These are phyloP conservation scores for Gobiocypris rarus DNA, from an alignment of 2,113 vertebrate genomes.

Conservation along the genomic window DNA sequence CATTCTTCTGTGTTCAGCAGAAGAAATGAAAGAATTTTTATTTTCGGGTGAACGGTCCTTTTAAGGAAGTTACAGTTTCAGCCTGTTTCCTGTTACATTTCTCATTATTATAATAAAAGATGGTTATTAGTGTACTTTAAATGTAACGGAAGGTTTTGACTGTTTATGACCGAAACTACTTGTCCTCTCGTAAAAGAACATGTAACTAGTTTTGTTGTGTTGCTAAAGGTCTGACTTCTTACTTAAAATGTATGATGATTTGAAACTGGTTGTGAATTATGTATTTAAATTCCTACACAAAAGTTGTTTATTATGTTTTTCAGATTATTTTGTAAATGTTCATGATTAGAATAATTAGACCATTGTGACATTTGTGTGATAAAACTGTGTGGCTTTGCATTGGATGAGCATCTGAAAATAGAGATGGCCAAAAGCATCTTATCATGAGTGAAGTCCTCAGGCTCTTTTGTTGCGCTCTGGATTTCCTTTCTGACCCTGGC, in stretches of 20 bases:
- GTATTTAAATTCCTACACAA: background rate
- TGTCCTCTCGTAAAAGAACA: background rate
- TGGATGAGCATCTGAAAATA: conserved; percentile 42
- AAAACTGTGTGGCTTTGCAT: conserved; percentile 50
- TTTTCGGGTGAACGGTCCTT: too few species aligned
- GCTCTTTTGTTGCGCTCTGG: background rate
- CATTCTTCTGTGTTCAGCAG: background rate
- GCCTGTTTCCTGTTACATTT: background rate
- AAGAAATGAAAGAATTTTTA: too few species aligned
- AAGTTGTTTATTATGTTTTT: background rate
- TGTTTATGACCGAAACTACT: background rate
- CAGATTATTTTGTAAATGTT: background rate
- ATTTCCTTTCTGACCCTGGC: background rate
- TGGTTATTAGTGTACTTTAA: background rate
- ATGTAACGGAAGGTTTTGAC: background rate
- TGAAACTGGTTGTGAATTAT: background rate
- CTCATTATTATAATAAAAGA: background rate
- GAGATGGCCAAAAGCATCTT: conserved; percentile 15
- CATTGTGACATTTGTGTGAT: conserved; percentile 5
- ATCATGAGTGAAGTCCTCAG: background rate
- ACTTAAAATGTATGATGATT: background rate
- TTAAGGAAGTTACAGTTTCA: conserved; percentile 2
- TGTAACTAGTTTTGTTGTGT: background rate
- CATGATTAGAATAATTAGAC: background rate
- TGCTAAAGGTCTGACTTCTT: background rate